phyloP scores from a whole-genome alignment of 2,888 invertebrate species.

The Rhagonycha lutea region DNA sequence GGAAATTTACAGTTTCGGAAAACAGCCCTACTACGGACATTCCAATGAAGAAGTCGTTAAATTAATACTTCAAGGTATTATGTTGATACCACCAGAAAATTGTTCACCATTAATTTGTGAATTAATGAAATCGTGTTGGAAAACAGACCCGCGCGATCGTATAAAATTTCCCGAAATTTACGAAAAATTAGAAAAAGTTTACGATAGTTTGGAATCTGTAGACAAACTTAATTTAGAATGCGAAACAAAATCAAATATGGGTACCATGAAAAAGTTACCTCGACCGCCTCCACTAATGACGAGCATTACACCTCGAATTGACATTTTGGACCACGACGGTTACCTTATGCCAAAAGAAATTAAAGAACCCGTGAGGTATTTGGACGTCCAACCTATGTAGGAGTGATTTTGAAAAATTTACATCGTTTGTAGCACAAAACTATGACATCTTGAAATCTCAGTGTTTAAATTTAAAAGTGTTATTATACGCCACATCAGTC shows the following conservation, averaged over 20 bases:
- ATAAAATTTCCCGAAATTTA: constrained; percentile 73
- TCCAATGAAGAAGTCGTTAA: constrained; percentile 86
- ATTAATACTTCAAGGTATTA: constrained; percentile 77
- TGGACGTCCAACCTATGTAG: constrained; percentile 33
- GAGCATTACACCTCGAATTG: constrained; percentile 53
- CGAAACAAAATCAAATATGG: constrained; percentile 36
- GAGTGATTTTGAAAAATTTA: neutral
- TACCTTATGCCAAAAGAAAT: constrained; percentile 65
- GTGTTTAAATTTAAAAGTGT: neutral
- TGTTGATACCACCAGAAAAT: constrained; percentile 78
- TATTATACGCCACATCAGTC: neutral
- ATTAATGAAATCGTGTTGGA: constrained; percentile 81
- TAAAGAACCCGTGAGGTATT: constrained; percentile 50
- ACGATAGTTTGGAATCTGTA: constrained; percentile 4
- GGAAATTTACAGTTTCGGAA: constrained; percentile 93
- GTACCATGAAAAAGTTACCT: constrained; percentile 51
- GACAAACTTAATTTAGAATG: constrained; percentile 35
- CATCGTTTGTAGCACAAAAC: neutral
- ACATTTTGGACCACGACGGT: constrained; percentile 67
- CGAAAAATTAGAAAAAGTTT: constrained; percentile 62
- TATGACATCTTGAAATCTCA: neutral
- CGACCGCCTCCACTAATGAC: constrained; percentile 53
- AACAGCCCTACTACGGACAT: constrained; percentile 90
- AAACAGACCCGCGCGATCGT: constrained; percentile 77
- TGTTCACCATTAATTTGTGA: constrained; percentile 74